phyloP scores from a whole-genome alignment of 2,888 invertebrate genomes.

The Cheilosia pagana region DNA sequence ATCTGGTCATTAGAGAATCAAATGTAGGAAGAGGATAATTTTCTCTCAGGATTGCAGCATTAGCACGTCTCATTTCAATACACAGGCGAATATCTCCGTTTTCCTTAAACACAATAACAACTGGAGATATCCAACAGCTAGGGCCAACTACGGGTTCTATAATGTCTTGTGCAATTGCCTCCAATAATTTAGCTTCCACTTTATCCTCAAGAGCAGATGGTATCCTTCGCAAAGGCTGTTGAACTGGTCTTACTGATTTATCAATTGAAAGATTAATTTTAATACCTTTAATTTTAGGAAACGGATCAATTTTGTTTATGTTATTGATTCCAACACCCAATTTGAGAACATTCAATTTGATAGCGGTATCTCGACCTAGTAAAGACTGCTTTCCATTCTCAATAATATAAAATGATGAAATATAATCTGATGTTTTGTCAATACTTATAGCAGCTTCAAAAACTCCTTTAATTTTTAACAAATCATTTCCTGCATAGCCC shows the following conservation, averaged over 20 bases:
- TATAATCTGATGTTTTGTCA: too few relatives aligned
- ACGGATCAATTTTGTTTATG: neutral
- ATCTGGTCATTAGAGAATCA: too few relatives aligned
- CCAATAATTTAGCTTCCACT: too few relatives aligned
- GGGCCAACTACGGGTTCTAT: constrained; percentile 78
- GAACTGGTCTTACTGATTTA: neutral
- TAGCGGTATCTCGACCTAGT: neutral
- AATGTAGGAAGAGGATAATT: too few relatives aligned
- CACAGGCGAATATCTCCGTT: constrained; percentile 75
- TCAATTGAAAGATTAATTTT: neutral
- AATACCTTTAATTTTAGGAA: neutral
- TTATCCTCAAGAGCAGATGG: too few relatives aligned
- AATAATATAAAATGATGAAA: too few relatives aligned
- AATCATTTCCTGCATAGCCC: constrained; percentile 20
- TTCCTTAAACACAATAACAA: constrained; percentile 77
- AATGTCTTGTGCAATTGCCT: too few relatives aligned
- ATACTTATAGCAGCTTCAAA: too few relatives aligned
- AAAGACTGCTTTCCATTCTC: constrained; percentile 18
- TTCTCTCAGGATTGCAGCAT: neutral
- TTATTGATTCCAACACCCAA: neutral
- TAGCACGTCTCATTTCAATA: constrained; percentile 62
- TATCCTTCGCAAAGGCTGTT: constrained; percentile 65
- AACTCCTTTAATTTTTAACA: constrained; percentile 8
- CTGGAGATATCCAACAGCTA: constrained; percentile 78
- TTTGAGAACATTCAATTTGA: neutral